Conservation (phyloP, 92 coral and sea anemone species). For the Porites rus region DNA sequence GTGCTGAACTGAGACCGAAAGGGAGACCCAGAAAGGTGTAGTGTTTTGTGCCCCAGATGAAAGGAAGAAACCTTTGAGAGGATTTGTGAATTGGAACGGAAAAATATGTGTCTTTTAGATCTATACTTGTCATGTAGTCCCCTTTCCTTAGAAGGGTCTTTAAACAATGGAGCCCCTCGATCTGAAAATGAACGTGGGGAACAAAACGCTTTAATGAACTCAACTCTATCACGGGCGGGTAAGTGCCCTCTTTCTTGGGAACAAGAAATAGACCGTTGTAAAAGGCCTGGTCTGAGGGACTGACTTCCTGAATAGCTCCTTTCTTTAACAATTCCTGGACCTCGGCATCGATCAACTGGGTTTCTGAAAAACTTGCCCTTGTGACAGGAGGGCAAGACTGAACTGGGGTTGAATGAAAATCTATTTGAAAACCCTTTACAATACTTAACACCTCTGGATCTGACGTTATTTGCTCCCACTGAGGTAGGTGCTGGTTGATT, state of each 20-base stretch:
- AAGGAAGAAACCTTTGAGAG: conserved; percentile 62
- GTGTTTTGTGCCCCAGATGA: conserved; percentile 40
- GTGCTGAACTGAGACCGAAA: conserved; percentile 53
- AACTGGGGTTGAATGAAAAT: conserved; percentile 20
- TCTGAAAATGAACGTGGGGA: conserved; percentile 54
- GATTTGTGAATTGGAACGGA: conserved; percentile 47
- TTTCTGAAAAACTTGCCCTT: neutral
- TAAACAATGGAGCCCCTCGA: conserved; percentile 47
- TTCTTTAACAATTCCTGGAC: conserved; percentile 9
- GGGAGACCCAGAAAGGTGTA: conserved; percentile 50
- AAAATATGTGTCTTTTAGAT: conserved; percentile 56
- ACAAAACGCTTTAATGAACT: conserved; percentile 58
- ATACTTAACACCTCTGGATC: conserved; percentile 29
- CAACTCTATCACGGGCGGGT: conserved; percentile 58
- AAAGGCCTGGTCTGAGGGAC: conserved; percentile 13
- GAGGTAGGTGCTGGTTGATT: conserved; percentile 36
- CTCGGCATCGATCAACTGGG: conserved; percentile 15
- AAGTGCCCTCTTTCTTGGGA: conserved; percentile 57
- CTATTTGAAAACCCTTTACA: conserved; percentile 38
- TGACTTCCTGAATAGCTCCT: conserved; percentile 19
- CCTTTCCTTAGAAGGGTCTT: conserved; percentile 58
- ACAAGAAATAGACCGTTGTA: conserved; percentile 55
- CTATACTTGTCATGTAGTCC: conserved; percentile 65
- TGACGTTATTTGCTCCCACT: conserved; percentile 34
- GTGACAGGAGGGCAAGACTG: conserved; percentile 13